Base-by-base conservation (phyloP, 2,113 vertebrate genomes). In the Propithecus coquereli region DNA sequence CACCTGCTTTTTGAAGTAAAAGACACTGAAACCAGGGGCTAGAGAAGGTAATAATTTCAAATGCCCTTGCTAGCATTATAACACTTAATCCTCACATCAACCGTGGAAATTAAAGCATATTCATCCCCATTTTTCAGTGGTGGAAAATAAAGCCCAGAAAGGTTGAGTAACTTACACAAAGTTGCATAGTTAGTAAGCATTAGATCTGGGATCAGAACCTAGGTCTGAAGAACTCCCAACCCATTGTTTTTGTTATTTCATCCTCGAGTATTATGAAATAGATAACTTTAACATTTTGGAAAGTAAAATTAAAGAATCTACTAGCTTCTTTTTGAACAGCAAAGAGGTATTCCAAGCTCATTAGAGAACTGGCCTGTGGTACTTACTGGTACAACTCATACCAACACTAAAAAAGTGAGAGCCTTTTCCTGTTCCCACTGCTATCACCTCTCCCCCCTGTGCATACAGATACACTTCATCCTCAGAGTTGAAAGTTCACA, bases 1-100 rank as follows among this genome's bases (percentile, higher is more conserved):
- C 10, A 81, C 14, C 73, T 88, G n/a, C 63, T 95, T 89, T 89
- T 30, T 96, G 40, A 91, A 27, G n/a, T 40, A 80, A 45, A 87
- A 37, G 37, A 84, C 47, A 71, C 34, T 71, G 43, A 93, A 84
- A 71, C 54, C 54, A 52, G 6, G 13, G 12, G 3, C n/a, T 65
- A 37, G 5, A 30, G 47, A 95, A 79, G 12, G 40, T 79, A 80
- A 79, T 8, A 63, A 50, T 96, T 96, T 87, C 34, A 66, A 52
- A 83, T 90, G 30, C 45, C 25, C 27, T 79, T 86, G 30, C 40
- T 65, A 80, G 20, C 23, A 22, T 81, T 83, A 34, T 54, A 52
- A 37, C 10, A 88, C 61, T 80, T 94, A 47, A 88, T 94, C 57
- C 13, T 91, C n/a, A 76, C 17, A 70, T 66, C 12, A 32, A 7